These are phyloP conservation scores for Prunella himalayana DNA, from an alignment of 2,113 vertebrate species.

Conservation along the genomic window DNA sequence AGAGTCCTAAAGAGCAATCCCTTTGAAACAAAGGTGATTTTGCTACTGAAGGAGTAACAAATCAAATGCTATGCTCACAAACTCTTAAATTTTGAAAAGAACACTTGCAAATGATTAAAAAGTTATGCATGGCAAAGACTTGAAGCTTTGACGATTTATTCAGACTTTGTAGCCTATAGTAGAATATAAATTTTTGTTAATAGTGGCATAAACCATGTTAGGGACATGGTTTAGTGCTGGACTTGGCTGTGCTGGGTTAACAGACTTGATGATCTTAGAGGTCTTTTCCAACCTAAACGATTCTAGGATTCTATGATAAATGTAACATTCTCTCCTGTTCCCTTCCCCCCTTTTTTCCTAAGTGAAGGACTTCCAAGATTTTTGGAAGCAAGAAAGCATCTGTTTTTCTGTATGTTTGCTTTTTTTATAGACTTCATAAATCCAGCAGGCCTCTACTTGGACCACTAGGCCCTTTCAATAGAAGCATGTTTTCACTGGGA, in stretches of 20 bases:
- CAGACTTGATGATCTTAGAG: neutral
- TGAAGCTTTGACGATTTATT: constrained; percentile 64
- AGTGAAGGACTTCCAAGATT: constrained; percentile 51
- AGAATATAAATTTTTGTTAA: constrained; percentile 64
- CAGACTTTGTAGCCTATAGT: constrained; percentile 47
- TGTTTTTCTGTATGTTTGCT: constrained; percentile 69
- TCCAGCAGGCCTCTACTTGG: constrained; percentile 74
- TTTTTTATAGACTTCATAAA: constrained; percentile 76
- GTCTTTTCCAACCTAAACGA: neutral
- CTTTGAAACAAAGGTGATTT: neutral
- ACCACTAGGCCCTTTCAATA: constrained; percentile 75
- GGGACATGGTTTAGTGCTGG: neutral
- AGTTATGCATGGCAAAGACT: constrained; percentile 49
- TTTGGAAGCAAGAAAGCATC: constrained; percentile 67
- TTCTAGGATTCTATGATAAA: neutral
- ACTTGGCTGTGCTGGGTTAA: neutral
- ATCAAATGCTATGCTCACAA: constrained; percentile 65
- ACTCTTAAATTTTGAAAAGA: constrained; percentile 65
- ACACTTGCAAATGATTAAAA: constrained; percentile 69
- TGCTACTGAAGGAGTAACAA: constrained; percentile 43
- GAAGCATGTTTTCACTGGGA: constrained; percentile 80
- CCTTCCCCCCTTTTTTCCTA: neutral
- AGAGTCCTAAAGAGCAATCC: neutral
- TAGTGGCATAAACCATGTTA: constrained; percentile 11
- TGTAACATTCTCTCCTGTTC: constrained; percentile 40